Base-by-base conservation (phyloP, 2,888 invertebrate genomes). In the Ernsta delagoae region DNA sequence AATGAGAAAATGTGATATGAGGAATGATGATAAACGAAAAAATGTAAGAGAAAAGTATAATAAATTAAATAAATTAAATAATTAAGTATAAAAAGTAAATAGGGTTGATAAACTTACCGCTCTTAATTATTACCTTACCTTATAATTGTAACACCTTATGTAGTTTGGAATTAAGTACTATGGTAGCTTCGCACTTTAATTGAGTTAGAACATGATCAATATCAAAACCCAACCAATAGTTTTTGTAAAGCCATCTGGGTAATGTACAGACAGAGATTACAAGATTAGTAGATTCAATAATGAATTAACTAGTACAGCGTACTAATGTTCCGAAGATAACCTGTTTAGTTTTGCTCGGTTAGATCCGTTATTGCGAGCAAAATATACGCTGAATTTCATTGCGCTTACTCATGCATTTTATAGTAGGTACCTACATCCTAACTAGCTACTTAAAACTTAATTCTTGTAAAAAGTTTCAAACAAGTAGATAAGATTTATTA, bases 311-410 rank as follows among this genome's bases (percentile, higher is more conserved):
- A 53, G 31, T 59, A 12, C 65, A 12, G 24, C 41, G 39, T 50
- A 41, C 39, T 66, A 66, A 53, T 59, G 41, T 39, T 39, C 12
- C 5, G 39, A 11, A 66, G 65, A 59, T 48, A 59, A 53, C 50
- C 59, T 66, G 65, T 59, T 66, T 66, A 66, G 31, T 66, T 59
- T 53, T 36, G 24, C 24, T 39, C 12, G 34, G 34, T 53, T 36
- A 54, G 24, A 63, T 16, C 54, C 36, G 36, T 53, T 62, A 61
- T 61, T 48, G 48, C 16, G 50, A 50, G 8, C 56, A 34, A 16
- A 36, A 63, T 53, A 45, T 11, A 50, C 34, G 56, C 16, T n/a
- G n/a, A 34, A 56, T 56, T 56, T 4, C 24, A 24, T 53, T 53
- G 48, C 12, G 48, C 5, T 48, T 48, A 48, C 48, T 48, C 48